Evolutionary conservation across 1,140 invertebrate genomes (phyloP), one percentile per base, ranked within the genome.

Genomic region (Drosophila elegans): DNA sequence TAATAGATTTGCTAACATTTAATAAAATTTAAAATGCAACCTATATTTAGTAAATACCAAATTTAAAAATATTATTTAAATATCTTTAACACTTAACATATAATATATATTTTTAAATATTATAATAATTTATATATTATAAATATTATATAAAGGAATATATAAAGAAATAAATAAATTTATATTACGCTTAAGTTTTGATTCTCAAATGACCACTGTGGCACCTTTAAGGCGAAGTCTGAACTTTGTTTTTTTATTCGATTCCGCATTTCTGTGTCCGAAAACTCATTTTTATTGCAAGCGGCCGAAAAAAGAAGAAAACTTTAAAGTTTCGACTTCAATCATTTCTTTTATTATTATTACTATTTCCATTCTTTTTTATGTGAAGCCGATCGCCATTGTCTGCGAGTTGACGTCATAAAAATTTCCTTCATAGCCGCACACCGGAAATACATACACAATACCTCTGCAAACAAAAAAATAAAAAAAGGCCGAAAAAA

Each of bases 391-490:
- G 11, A 60, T 76, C 66, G 64, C 42, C 59, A 45, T 76, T 78
- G 48, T 78, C 29, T 36, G 52, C 38, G 51, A 36, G 64, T 79
- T 85, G 81, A 84, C 74, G 82, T 84, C 81, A 85, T 85, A 85
- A 85, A 84, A 85, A 80, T 85, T 84, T 85, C 81, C 81, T 84
- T 69, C 55, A 71, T 54, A 56, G 49, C 55, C 53, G 32, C 67
- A 57, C 71, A 84, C 81, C 81, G 81, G 81, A 84, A 84, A 85
- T 85, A 63, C 81, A 77, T 71, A 56, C 54, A 84, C 73, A 84
- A 85, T 80, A 64, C 57, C 32, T 34, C 57, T 16, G 27, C 69
- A 34, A 67, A 32, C 29, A 36, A 34, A 42, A 64, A 38, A 53
- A 51, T 44, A 41, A 27, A 9, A 60, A 62, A 32, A 29, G 60